Conservation (phyloP, 2,113 vertebrate species). For the Dolichallabes microphthalmus region DNA sequence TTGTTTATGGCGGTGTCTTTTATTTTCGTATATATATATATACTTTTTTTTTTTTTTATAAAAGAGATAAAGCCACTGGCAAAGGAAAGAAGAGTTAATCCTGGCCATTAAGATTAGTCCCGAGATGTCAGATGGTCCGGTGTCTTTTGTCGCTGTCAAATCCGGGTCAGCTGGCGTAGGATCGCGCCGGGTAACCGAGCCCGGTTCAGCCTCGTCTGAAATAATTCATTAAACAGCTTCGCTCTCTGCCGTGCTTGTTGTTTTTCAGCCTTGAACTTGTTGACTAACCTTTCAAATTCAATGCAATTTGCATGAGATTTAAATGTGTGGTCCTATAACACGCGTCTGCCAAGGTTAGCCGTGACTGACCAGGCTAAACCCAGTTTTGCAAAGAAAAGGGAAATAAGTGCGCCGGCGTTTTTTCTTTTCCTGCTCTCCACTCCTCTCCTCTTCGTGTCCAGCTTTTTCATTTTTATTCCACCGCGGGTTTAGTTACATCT, state of each 20-base stretch:
- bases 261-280: slow-evolving; percentile 35
- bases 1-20: slow-evolving; percentile 17
- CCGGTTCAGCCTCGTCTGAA: slow-evolving; percentile 52
- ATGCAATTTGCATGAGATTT: slow-evolving; percentile 36
- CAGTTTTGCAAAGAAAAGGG: slow-evolving; percentile 1
- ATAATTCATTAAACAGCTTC: slow-evolving; percentile 44
- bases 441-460: not conserved
- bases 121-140: slow-evolving; percentile 72
- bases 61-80: slow-evolving; percentile 60
- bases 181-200: slow-evolving; percentile 63
- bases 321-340: slow-evolving; percentile 21
- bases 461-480: not conserved
- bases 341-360: slow-evolving; percentile 24
- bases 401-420: not conserved
- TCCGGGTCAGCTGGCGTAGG: slow-evolving; percentile 70
- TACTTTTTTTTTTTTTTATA: slow-evolving; percentile 52
- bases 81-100: slow-evolving; percentile 70
- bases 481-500: slow-evolving; percentile 61
- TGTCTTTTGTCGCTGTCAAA: slow-evolving; percentile 70
- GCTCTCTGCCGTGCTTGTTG: slow-evolving; percentile 19
- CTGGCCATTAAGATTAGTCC: slow-evolving; percentile 70
- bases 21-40: no score
- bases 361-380: slow-evolving; percentile 5
- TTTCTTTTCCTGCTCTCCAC: not conserved
- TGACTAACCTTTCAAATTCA: slow-evolving; percentile 32